Percentiles rank a stretch among this genome's conserved stretches.
These are phyloP conservation scores for Epistrophella euchroma DNA, from an alignment of 2,888 invertebrate species.

Conservation along the genomic window DNA sequence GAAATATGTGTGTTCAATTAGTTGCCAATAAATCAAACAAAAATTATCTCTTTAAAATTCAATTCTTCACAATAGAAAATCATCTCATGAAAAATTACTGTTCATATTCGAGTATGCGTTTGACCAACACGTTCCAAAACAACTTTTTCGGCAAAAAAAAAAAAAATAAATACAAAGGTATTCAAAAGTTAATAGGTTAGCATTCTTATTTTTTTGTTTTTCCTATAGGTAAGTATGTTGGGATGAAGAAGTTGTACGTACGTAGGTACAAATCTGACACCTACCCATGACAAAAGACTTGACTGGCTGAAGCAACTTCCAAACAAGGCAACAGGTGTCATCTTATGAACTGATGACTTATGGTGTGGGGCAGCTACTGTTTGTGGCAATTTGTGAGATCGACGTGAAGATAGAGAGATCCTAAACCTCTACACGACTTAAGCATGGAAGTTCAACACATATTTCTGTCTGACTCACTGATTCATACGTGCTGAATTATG, in stretches of 20 bases:
- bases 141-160: constrained; percentile 15
- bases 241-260: constrained; percentile 14
- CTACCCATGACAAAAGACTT: constrained; percentile 55
- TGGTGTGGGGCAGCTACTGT: constrained; percentile 59
- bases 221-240: background rate
- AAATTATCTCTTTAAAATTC: constrained; percentile 41
- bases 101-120: constrained; percentile 24
- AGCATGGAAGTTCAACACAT: constrained; percentile 58
- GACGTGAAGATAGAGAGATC: constrained; percentile 57
- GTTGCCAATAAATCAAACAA: constrained; percentile 32
- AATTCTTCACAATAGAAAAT: constrained; percentile 48
- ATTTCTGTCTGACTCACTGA: constrained; percentile 50
- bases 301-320: constrained; percentile 50
- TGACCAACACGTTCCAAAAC: constrained; percentile 34
- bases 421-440: constrained; percentile 20
- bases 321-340: constrained; percentile 59
- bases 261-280: constrained; percentile 43
- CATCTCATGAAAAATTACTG: constrained; percentile 38
- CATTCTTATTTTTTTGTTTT: background rate
- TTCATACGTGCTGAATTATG: constrained; percentile 6
- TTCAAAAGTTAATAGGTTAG: constrained; percentile 21
- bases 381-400: constrained; percentile 60
- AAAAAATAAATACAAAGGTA: background rate
- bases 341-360: constrained; percentile 63
- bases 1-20: constrained; percentile 31